Percentiles rank a stretch among this genome's conserved stretches.
Evolutionary conservation across 2,113 vertebrate species (phyloP).

Genomic region (Colistium nudipinnis): DNA sequence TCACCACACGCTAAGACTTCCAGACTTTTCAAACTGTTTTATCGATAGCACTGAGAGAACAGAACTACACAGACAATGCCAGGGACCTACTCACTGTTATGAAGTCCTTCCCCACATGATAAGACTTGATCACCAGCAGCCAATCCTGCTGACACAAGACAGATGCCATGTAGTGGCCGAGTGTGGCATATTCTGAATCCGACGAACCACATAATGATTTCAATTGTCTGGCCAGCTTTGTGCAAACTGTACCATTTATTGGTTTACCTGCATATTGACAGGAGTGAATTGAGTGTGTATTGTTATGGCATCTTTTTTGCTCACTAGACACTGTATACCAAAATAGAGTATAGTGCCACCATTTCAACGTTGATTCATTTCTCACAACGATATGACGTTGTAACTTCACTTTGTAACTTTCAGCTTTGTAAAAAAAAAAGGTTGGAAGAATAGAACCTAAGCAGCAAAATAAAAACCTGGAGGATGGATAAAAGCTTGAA

Average conservation of each 20-base stretch:
- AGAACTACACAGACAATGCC: background rate
- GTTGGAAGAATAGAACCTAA: background rate
- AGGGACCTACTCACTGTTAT: background rate
- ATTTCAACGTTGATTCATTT: too few species aligned
- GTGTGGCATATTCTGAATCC: background rate
- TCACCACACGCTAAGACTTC: background rate
- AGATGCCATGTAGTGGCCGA: background rate
- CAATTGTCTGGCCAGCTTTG: background rate
- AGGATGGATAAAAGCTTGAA: background rate
- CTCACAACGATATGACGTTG: too few species aligned
- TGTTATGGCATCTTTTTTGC: background rate
- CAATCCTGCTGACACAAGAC: background rate
- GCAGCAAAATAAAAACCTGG: background rate
- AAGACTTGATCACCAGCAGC: background rate
- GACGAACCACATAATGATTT: background rate
- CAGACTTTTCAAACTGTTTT: background rate
- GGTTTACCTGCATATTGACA: constrained; percentile 4
- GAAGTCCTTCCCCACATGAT: background rate
- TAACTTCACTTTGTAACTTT: too few species aligned
- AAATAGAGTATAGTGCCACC: too few species aligned
- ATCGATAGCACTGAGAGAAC: background rate
- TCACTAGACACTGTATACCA: background rate
- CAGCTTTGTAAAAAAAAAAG: background rate
- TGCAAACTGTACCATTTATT: background rate
- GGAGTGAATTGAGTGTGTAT: background rate